Base-by-base conservation (phyloP, 2,113 vertebrate genomes). In the Pleuronectes platessa region DNA sequence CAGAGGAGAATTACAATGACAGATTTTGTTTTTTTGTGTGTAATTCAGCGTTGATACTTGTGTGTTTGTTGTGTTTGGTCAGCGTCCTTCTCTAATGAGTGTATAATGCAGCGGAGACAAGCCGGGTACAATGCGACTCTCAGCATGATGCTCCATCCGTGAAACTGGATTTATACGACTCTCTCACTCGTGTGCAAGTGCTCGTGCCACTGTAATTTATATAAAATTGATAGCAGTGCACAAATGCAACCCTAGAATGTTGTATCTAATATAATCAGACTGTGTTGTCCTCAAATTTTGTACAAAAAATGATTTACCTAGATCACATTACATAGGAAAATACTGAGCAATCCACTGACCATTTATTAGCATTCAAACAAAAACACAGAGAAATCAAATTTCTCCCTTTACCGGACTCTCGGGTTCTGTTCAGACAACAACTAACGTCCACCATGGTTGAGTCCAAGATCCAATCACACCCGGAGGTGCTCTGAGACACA, bases 41-140 rank as follows among this genome's bases (percentile, higher is more conserved):
- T 37, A 10, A 60, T 74, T 61, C 64, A 8, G 54, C 15, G 37
- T 26, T 58, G 27, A 42, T 42, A 11, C 13, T 54, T 78, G 35
- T 76, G 59, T 65, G 59, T 62, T 15, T 68, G 59, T 71, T 5
- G 49, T 73, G 62, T 63, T 60, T 71, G 63, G 66, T n/a, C 20
- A 18, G 60, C 60, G 21, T 78, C 54, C 62, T 40, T 49, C 74
- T 68, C 60, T 76, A 73, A 76, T 71, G 71, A 76, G 53, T 75
- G 59, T 59, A 65, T 79, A 78, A 80, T 78, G 69, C 81, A 78
- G 84, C 75, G 74, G 26, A 77, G 61, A 82, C 49, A 76, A 62
- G 72, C 68, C 37, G 75, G 12, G 64, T 69, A 45, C 67, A 72
- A 70, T 54, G 72, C 31, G 72, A 64, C 66, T 62, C 77, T 74